phyloP scores from a whole-genome alignment of 2,113 vertebrate species.

The Malaclemys terrapin region DNA sequence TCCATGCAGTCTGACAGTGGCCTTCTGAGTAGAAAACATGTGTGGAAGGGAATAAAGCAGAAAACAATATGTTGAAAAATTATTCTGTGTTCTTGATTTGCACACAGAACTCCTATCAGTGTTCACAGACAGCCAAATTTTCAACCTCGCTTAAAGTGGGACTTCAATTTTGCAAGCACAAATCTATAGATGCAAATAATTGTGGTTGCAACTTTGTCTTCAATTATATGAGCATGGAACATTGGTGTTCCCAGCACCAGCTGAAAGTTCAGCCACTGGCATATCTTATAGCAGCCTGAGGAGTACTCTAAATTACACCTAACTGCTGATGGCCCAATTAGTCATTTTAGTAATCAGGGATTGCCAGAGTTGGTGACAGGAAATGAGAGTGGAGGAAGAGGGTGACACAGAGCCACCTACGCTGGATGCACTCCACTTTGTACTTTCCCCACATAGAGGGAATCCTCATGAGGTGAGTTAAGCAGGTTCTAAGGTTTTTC shows the following conservation, averaged over 20 bases:
- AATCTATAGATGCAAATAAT: neutral
- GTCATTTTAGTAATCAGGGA: neutral
- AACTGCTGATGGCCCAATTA: neutral
- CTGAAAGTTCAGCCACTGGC: neutral
- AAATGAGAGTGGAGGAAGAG: neutral
- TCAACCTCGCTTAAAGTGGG: neutral
- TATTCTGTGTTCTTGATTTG: neutral
- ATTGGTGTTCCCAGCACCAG: neutral
- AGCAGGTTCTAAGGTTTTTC: accelerated
- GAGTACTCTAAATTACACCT: neutral
- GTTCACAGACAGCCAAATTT: neutral
- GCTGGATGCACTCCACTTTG: accelerated
- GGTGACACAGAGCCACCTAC: neutral
- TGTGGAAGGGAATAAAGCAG: neutral
- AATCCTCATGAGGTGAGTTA: neutral
- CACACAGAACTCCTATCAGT: neutral
- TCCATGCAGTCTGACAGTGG: neutral
- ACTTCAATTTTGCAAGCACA: neutral
- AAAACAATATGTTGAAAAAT: neutral
- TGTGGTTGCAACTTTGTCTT: neutral
- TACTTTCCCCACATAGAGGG: neutral
- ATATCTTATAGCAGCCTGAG: neutral
- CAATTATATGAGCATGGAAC: neutral
- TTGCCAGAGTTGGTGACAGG: neutral
- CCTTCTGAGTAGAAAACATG: neutral